These are phyloP conservation scores for Halocynthia roretzi DNA, from an alignment of 23 tunicate species.

Conservation along the genomic window DNA sequence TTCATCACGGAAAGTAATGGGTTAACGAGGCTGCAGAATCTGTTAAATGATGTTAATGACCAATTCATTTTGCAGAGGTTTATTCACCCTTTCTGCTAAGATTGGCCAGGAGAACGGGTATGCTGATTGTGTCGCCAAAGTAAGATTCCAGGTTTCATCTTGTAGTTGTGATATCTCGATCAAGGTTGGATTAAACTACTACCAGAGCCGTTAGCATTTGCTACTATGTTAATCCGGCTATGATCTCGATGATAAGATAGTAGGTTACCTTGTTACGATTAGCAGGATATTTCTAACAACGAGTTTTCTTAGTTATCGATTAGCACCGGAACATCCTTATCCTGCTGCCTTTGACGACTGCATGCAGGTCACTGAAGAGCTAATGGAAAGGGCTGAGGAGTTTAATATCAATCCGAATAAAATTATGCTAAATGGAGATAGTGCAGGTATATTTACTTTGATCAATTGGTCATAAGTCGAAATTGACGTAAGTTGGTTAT, in stretches of 20 bases:
- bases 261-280: no score
- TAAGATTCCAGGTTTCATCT: slow-evolving; percentile 15
- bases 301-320: slow-evolving; percentile 38
- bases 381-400: slow-evolving; percentile 39
- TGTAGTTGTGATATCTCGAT: not conserved
- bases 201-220: no score
- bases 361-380: slow-evolving; percentile 41
- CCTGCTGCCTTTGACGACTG: slow-evolving; percentile 72
- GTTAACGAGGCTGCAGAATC: no score
- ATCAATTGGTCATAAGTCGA: no score
- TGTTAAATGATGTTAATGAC: no score
- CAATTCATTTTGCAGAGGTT: slow-evolving; percentile 18
- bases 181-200: not conserved
- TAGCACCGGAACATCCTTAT: slow-evolving; percentile 68
- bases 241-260: no score
- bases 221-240: not conserved
- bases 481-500: not conserved
- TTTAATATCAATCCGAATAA: slow-evolving; percentile 51
- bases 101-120: slow-evolving; percentile 62
- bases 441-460: slow-evolving; percentile 53
- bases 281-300: not conserved
- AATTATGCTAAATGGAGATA: slow-evolving; percentile 44
- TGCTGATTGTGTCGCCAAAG: slow-evolving; percentile 60
- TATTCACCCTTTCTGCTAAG: slow-evolving; percentile 17
- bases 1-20: no score